Base-by-base conservation (phyloP, 2,888 invertebrate genomes). In the Synergus japonicus region DNA sequence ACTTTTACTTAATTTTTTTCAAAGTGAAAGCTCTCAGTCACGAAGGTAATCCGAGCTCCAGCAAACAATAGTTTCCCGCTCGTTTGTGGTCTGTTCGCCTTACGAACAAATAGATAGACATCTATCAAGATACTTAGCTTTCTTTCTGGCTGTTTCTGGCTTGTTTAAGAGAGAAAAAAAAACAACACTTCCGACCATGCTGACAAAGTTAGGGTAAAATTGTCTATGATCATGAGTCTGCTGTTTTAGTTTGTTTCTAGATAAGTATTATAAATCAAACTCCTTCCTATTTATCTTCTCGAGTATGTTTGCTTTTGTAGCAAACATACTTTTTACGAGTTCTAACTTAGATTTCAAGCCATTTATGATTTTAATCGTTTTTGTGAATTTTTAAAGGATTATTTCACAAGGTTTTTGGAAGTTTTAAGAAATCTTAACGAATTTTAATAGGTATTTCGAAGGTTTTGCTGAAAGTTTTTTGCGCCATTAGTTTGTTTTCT, bases 21-120 rank as follows among this genome's bases (percentile, higher is more conserved):
- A 46, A 22, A 69, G 22, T 9, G 46, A 69, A 69, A 69, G 22
- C 46, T 46, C 69, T 22, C 13, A 49, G 46, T 49, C 22, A 46
- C 46, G 13, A 69, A 46, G 22, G 43, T 46, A 22, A 69, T 69
- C 46, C 43, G 46, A 69, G 69, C 29, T 44, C 29, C 15, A 29
- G 22, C 69, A 49, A 69, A 69, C 69, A 69, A 69, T 69, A 46
- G 67, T n/a, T 18, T 44, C 67, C 22, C 22, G 13, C 29, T 64
- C 37, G 29, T 64, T 64, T 69, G 46, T 46, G 69, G 46, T 29
- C 69, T 66, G 66, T 66, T 69, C 69, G 29, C 46, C 69, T 69
- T 69, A 69, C 2, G 69, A 49, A 29, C 46, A 69, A 69, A 69
- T 69, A 69, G 69, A 46, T 46, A 44, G 69, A 49, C 69, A 69